Evolutionary conservation across 2,113 vertebrate species (phyloP).

Genomic region (Syngnathoides biaculeatus): DNA sequence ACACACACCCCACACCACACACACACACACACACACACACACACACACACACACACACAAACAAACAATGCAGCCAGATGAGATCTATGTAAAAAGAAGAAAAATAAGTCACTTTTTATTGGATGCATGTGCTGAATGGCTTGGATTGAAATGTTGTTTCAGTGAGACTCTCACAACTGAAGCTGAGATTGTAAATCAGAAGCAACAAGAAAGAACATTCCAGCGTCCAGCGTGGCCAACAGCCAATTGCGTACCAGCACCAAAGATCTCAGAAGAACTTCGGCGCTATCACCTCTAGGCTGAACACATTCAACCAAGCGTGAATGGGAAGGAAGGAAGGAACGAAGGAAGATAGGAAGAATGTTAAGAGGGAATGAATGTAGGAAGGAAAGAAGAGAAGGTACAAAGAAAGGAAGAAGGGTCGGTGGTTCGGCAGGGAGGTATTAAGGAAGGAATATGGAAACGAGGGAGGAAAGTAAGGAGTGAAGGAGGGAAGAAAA

Average conservation of each 20-base stretch:
- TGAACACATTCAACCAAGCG: not conserved
- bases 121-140: not conserved
- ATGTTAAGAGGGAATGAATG: no score
- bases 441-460: not conserved
- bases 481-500: no score
- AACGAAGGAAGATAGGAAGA: no score
- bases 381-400: not conserved
- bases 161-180: not conserved
- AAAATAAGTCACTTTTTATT: not conserved
- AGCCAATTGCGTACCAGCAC: not conserved
- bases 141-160: not conserved
- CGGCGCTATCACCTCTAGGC: not conserved
- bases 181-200: not conserved
- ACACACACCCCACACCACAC: slow-evolving; percentile 1
- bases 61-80: not conserved
- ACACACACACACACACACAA: not conserved
- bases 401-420: not conserved
- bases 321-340: not conserved
- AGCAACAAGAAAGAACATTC: not conserved
- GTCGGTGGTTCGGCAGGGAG: not conserved
- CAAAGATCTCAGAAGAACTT: not conserved
- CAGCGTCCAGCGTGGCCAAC: not conserved
- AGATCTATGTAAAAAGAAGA: not conserved
- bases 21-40: not conserved
- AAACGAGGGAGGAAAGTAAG: no score